Evolutionary conservation across 2,113 vertebrate species (phyloP).

Genomic region (Urocitellus parryii): DNA sequence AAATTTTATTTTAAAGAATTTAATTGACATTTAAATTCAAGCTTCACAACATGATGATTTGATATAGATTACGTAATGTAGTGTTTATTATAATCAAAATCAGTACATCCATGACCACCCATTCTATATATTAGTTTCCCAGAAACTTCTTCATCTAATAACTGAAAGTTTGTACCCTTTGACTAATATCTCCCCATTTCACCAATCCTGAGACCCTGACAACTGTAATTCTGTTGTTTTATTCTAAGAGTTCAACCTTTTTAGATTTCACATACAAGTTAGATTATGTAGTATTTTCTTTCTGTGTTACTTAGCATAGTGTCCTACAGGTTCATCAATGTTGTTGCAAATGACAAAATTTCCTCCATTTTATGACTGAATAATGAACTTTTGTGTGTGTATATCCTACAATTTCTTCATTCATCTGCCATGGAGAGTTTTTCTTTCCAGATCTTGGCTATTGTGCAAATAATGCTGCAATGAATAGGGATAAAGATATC

Average conservation of each 20-base stretch:
- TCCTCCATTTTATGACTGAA: neutral
- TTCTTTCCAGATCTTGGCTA: neutral
- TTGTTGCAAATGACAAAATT: neutral
- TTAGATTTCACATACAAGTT: neutral
- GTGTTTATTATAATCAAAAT: neutral
- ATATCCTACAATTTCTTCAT: neutral
- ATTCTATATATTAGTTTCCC: neutral
- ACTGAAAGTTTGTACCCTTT: neutral
- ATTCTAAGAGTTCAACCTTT: neutral
- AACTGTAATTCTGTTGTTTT: neutral
- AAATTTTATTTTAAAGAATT: neutral
- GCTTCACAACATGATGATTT: neutral
- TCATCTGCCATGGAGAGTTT: neutral
- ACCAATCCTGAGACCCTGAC: neutral
- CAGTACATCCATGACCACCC: neutral
- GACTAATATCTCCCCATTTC: neutral
- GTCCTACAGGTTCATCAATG: neutral
- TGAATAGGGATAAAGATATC: neutral
- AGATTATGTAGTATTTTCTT: neutral
- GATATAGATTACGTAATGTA: neutral
- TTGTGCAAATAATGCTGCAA: neutral
- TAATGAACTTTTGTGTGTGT: neutral
- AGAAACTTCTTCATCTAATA: neutral
- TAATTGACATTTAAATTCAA: neutral
- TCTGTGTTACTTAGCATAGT: neutral